Percentiles rank a stretch among this genome's conserved stretches.
phyloP scores from a whole-genome alignment of 2,113 vertebrate species.

The Hippocampus guttulatus region DNA sequence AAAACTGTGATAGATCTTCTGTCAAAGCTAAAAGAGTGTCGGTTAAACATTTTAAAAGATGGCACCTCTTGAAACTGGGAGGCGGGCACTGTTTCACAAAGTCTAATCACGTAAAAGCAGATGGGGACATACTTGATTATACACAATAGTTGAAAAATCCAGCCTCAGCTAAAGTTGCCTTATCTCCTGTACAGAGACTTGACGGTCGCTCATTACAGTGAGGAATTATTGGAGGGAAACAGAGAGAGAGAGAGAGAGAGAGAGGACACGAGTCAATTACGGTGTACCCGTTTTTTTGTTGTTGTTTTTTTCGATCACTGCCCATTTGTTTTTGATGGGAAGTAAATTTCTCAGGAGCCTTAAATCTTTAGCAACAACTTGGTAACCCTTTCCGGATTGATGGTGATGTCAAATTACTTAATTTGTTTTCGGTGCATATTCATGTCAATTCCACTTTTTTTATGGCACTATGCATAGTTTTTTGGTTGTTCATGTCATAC shows the following conservation, averaged over 20 bases:
- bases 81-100: constrained; percentile 27
- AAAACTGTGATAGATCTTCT: constrained; percentile 59
- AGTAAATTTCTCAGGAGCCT: not conserved
- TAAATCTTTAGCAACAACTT: too few species aligned
- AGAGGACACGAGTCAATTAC: not conserved
- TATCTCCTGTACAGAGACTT: constrained; percentile 2
- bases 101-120: constrained; percentile 42
- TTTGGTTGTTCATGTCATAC: not conserved
- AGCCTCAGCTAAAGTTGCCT: constrained; percentile 15
- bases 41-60: constrained; percentile 49
- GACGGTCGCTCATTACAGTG: constrained; percentile 16
- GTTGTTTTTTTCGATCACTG: not conserved
- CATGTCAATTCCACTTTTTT: too few species aligned
- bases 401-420: too few species aligned
- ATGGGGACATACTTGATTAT: constrained; percentile 22
- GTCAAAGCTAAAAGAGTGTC: constrained; percentile 50
- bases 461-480: not conserved
- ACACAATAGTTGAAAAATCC: constrained; percentile 14
- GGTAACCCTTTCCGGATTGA: too few species aligned
- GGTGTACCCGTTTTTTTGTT: not conserved
- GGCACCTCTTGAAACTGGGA: constrained; percentile 17
- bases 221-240: not conserved
- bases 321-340: constrained; percentile 5
- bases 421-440: too few species aligned
- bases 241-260: not conserved